Base-by-base conservation (phyloP, 2,888 invertebrate species). In the Osmoderma eremita region DNA sequence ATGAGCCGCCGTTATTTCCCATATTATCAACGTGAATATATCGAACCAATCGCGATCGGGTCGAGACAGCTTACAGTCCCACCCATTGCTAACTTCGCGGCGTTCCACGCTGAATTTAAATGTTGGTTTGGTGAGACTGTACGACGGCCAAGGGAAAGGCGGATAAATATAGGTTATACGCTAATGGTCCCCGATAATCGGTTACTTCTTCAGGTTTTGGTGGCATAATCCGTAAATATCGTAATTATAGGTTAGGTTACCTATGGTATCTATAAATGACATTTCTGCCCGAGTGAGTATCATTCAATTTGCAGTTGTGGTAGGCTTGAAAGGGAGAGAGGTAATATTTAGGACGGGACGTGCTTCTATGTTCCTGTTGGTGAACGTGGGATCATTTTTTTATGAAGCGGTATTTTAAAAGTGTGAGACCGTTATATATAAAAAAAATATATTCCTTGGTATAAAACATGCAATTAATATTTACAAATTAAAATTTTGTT, bases 141-240 rank as follows among this genome's bases (percentile, higher is more conserved):
- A 39, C 20, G 1, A 54, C 12, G 15, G 42, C 13, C 22, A 22
- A 20, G 49, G 22, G 49, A 42, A 62, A 58, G 54, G 54, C 48
- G 67, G 53, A 24, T 73, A 73, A 73, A 70, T 72, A 72, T 72
- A 70, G 72, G 73, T 70, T 72, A 61, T 69, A 65, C 64, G 54
- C 68, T 70, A 71, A 73, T 71, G 69, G 45, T 17, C 36, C 70
- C 68, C 73, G 71, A 71, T 70, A 69, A 71, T 72, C 67, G 70
- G 54, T 67, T 72, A 69, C 58, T 61, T 48, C 58, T 45, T 61
- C 58, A 48, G 58, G 45, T 61, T 61, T 61, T 61, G 58, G 73
- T 74, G 73, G 73, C 72, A 70, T 70, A 61, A 45, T 70, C 68
- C 69, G 70, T 70, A 71, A 73, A 73, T 67, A 67, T 67, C 65